Base-by-base conservation (phyloP, 37 sponge, comb jelly and placozoan genomes). In the Halisarca cf. caerulea region DNA sequence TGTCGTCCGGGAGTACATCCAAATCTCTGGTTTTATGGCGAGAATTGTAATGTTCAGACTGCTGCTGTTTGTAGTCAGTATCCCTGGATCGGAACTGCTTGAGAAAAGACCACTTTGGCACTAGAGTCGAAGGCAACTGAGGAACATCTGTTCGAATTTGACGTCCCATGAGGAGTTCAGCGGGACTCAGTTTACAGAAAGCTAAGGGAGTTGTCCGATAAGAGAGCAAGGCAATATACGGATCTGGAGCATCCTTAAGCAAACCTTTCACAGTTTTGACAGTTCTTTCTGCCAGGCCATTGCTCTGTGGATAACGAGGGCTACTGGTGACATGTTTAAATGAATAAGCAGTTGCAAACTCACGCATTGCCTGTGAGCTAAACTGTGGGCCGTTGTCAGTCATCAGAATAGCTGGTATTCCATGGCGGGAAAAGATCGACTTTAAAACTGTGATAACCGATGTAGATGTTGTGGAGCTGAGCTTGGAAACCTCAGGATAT, bases 311-410 rank as follows among this genome's bases (percentile, higher is more conserved):
- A 36, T 75, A 90, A 2, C 25, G 58, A 9, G 90, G 90, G 59
- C 86, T 90, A 23, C 87, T 86, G 0, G 86, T 90, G 23, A 34
- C 47, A 45, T 90, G 90, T 33, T 64, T 28, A 28, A 86, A 90
- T 15, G 47, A 47, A 37, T 82, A 89, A 0, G 24, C 21, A 17
- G 37, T n/a, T 18, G 87, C 83, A 66, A 89, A 89, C 3, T 66
- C 51, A 23, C 3, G 60, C 70, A 90, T 85, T 39, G 81, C 86
- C 20, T 58, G 3, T 37, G 90, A 85, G 23, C 66, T 27, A 60
- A 42, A 90, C 53, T 90, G 90, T 18, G 90, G 82, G 18, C 90
- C 90, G 64, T 90, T 90, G 66, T 86, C 86, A 39, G 82, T 84
- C 11, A 78, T 27, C 24, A 90, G 62, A 8, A 55, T 11, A 45